Conservation (phyloP, 2,888 invertebrate genomes). For the Drosophila nr. medialis region DNA sequence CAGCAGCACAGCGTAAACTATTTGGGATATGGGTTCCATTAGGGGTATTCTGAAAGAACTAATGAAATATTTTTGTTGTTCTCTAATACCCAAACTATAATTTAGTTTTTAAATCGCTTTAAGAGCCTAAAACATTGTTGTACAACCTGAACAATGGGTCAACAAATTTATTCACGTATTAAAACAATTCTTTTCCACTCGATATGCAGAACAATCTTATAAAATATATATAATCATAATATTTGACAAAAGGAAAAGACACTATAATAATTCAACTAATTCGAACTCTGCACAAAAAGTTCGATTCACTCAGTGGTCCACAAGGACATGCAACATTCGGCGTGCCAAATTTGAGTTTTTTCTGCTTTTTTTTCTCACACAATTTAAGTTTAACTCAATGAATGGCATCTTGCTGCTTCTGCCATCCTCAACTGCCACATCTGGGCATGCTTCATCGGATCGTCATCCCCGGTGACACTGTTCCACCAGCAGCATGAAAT, state of each 20-base stretch:
- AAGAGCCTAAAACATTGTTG: not conserved
- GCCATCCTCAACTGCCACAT: not conserved
- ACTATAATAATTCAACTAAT: not conserved
- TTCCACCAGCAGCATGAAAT: slow-evolving; percentile 22
- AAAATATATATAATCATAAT: not conserved
- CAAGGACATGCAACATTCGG: not conserved
- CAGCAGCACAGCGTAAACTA: slow-evolving; percentile 6
- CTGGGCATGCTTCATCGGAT: slow-evolving; percentile 23
- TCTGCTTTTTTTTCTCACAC: no score
- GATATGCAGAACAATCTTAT: not conserved
- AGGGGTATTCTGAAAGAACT: not conserved
- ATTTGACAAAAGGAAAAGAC: not conserved
- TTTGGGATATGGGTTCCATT: not conserved
- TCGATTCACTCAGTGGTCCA: not conserved
- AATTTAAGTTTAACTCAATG: not conserved
- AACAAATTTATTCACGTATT: not conserved
- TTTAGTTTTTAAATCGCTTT: not conserved
- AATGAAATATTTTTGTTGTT: no score
- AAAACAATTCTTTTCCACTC: not conserved
- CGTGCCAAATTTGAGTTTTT: not conserved
- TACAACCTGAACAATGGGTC: not conserved
- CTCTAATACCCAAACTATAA: not conserved
- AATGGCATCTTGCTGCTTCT: not conserved
- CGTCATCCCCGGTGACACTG: slow-evolving; percentile 6
- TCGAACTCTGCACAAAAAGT: not conserved